A percentile compares a stretch with the other conserved stretches of the same genome.
phyloP scores from a whole-genome alignment of 2,888 invertebrate species.

The Uropetala carovei region DNA sequence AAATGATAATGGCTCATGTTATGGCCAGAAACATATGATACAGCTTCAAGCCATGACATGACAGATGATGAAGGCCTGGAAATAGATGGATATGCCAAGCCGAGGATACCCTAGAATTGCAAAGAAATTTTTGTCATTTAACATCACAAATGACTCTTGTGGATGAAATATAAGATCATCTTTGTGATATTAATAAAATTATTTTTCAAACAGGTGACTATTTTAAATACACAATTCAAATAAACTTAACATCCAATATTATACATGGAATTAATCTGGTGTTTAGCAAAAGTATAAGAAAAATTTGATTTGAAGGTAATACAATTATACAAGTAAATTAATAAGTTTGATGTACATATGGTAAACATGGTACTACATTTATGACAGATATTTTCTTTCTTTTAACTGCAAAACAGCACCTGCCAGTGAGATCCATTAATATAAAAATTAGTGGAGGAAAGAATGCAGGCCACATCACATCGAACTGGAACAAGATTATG shows the following conservation, averaged over 20 bases:
- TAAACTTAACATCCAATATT: no score
- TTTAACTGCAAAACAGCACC: slow-evolving; percentile 71
- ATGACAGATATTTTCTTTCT: no score
- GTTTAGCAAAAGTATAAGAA: no score
- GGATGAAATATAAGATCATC: no score
- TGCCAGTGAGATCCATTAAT: slow-evolving; percentile 81
- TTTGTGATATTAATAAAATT: no score
- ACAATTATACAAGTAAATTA: no score
- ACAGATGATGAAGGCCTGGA: slow-evolving; percentile 73
- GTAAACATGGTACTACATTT: no score
- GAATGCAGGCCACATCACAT: slow-evolving; percentile 79
- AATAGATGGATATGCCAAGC: slow-evolving; percentile 78
- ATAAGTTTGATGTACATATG: no score
- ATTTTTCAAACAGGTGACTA: no score
- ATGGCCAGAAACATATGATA: slow-evolving; percentile 32
- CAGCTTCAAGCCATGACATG: slow-evolving; percentile 74
- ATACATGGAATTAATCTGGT: no score
- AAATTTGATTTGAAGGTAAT: no score
- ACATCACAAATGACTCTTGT: background rate
- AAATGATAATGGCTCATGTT: slow-evolving; percentile 47
- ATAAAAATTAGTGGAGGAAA: slow-evolving; percentile 78
- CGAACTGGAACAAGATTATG: slow-evolving; percentile 75
- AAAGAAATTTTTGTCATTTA: background rate
- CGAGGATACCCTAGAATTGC: slow-evolving; percentile 78
- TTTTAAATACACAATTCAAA: no score